Evolutionary conservation across 2,888 invertebrate species (phyloP).

Genomic region (Arenicola marina): DNA sequence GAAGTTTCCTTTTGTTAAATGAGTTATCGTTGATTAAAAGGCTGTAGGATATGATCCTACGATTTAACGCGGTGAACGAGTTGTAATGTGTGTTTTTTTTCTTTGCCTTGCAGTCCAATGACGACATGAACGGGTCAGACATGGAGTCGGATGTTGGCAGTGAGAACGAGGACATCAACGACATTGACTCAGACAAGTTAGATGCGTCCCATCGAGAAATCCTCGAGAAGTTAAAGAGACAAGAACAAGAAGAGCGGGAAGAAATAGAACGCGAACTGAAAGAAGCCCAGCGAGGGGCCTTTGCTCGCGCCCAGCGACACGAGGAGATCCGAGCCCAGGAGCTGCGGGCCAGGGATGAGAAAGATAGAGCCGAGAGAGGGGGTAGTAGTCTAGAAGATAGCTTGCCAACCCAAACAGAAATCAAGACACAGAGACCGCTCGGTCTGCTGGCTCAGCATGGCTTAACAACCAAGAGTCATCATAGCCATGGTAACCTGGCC

Average conservation of each 20-base stretch:
- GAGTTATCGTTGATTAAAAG: no score
- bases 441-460: constrained; percentile 37
- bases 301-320: constrained; percentile 43
- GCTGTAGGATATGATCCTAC: no score
- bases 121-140: constrained; percentile 7
- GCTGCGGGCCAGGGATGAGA: constrained; percentile 31
- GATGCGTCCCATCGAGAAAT: constrained; percentile 35
- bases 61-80: no score
- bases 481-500: not conserved
- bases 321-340: constrained; percentile 45
- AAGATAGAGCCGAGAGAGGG: not conserved
- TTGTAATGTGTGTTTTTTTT: no score
- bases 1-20: no score
- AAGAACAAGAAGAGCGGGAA: constrained; percentile 59
- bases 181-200: constrained; percentile 11
- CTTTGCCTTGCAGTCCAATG: constrained; percentile 8
- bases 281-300: constrained; percentile 56
- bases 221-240: constrained; percentile 56
- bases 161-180: constrained; percentile 16
- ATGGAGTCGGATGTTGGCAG: constrained; percentile 16
- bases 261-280: constrained; percentile 61
- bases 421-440: constrained; percentile 33
- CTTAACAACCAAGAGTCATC: constrained; percentile 25
- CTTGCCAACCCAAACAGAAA: constrained; percentile 25
- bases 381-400: not conserved